Evolutionary conservation across 1,140 invertebrate species (phyloP), one percentile per base, ranked within the genome.

Genomic region (Halictus rubicundus): DNA sequence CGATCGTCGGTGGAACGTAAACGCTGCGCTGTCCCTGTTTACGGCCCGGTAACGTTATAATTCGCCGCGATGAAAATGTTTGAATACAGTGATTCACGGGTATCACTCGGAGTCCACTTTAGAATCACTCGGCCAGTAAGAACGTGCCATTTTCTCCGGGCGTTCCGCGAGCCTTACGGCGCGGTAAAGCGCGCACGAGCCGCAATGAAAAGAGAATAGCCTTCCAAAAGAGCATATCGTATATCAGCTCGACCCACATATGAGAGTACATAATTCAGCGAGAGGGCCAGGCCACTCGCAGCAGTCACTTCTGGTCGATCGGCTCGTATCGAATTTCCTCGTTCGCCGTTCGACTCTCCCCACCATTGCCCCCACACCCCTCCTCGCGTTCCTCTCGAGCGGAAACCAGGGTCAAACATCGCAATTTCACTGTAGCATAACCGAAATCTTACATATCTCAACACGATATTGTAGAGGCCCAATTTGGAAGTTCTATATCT

Each of bases 301-400:
- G 61, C 72, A 75, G 57, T 52, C 78, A 61, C 66, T 76, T 80
- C 66, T 69, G 69, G 49, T 63, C 79, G 65, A 83, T 85, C 70
- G 70, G 46, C 57, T 84, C 70, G 66, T 77, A 81, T 69, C 60
- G 69, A 85, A 78, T 84, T 78, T 78, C 46, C 66, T 25, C 32
- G 61, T n/a, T 25, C 27, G 49, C 64, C 25, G 19, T 68, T 64
- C 37, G 78, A 66, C 42, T 46, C n/a, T n/a, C n/a, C n/a, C 39
- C 39, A 42, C 1, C 39, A 46, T 14, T 23, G 3, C 4, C 16
- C 25, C 60, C n/a, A 10, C n/a, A n/a, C n/a, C 25, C 66, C 52
- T 16, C 14, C 1, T 8, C 49, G 14, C 7, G 10, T 7, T 9
- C 39, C 39, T 42, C 7, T 42, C n/a, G 39, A 6, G 39, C 7